phyloP scores from a whole-genome alignment of 2,888 invertebrate species.

The Pherbina coryleti region DNA sequence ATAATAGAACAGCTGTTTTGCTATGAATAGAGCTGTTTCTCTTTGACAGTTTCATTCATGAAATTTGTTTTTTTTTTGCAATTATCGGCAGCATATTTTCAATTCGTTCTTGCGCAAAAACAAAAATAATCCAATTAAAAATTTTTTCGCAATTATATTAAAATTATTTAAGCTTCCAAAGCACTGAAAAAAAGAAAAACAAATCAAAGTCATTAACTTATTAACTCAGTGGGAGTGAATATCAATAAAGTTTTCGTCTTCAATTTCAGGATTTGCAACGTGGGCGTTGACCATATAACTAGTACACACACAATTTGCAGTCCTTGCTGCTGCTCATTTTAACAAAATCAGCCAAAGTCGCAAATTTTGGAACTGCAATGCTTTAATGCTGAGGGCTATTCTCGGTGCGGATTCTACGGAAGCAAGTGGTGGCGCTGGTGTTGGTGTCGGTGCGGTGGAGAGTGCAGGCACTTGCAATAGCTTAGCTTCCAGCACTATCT shows the following conservation, averaged over 20 bases:
- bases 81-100: too few species aligned
- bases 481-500: slow-evolving; percentile 51
- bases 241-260: background rate
- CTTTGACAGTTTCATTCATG: too few species aligned
- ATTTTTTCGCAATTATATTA: too few species aligned
- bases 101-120: too few species aligned
- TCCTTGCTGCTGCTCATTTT: background rate
- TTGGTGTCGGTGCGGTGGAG: slow-evolving; percentile 42
- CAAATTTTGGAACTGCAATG: slow-evolving; percentile 64
- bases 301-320: background rate
- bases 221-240: too few species aligned
- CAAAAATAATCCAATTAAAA: too few species aligned
- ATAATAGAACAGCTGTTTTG: too few species aligned
- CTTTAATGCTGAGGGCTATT: slow-evolving; percentile 68
- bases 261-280: background rate
- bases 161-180: too few species aligned
- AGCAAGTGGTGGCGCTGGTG: slow-evolving; percentile 59
- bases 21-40: too few species aligned
- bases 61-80: too few species aligned
- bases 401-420: slow-evolving; percentile 63
- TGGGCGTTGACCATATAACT: slow-evolving; percentile 11
- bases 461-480: slow-evolving; percentile 41
- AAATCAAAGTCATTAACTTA: too few species aligned
- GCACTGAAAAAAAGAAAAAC: too few species aligned
- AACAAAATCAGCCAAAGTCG: slow-evolving; percentile 59